Base-by-base conservation (phyloP, 2,888 invertebrate species). In the Lordiphosa andalusiaca region DNA sequence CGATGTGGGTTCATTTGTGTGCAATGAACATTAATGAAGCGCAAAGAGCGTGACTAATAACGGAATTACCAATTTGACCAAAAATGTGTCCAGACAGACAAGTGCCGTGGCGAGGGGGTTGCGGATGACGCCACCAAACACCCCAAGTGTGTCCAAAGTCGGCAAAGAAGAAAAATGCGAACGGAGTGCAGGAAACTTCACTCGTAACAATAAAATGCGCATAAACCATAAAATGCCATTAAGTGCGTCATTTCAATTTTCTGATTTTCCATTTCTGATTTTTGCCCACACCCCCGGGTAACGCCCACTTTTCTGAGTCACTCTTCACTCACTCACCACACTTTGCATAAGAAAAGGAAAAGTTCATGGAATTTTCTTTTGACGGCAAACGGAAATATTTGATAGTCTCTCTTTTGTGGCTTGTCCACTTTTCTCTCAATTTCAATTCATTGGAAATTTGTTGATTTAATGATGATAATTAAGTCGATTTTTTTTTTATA, bases 21-120 rank as follows among this genome's bases (percentile, higher is more conserved):
- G 84, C 82, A 84, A 80, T 80, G 84, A 84, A 80, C 80, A 84
- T 80, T 80, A 80, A 80, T 84, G 80, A 84, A 80, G 82, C 80
- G 80, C 80, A 81, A 84, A 80, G 78, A 84, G 80, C 80, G 80
- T 84, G 84, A 84, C 80, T 80, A 80, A 80, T 80, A 80, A 69
- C 78, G 73, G 81, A 80, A 84, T 80, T 80, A 74, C 80, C 84
- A 84, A 80, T 80, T 44, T 78, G 82, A 82, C 74, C 77, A 83
- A 77, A 72, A 70, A 53, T 72, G 23, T 33, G 39, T 12, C 7
- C 4, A 19, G 10, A 21, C 10, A 53, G 25, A 21, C 21, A 21
- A 25, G 19, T 5, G 46, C 53, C 47, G 44, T 36, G 21, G 23
- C 9, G 39, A 10, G 12, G 41, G 51, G 51, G 10, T n/a, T n/a